A percentile compares a stretch with the other conserved stretches of the same genome.
phyloP scores from a whole-genome alignment of 1,140 invertebrate species.

The Triops cancriformis region DNA sequence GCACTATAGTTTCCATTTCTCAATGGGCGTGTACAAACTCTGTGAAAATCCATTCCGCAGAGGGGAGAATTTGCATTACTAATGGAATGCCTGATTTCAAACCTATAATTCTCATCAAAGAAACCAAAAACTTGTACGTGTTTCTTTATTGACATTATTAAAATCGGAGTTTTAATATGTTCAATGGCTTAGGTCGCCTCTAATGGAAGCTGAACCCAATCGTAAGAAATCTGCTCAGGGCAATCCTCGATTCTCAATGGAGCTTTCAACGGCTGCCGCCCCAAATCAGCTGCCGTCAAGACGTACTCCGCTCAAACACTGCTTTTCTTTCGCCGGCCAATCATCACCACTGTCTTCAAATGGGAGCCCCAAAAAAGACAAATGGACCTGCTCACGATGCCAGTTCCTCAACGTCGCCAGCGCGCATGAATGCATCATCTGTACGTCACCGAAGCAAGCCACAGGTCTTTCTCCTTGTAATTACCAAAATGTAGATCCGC shows the following conservation, averaged over 20 bases:
- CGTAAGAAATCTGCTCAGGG: neutral
- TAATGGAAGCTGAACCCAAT: neutral
- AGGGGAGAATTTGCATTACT: conserved; percentile 64
- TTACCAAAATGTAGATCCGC: neutral
- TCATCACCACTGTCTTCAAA: neutral
- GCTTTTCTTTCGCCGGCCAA: neutral
- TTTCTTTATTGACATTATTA: neutral
- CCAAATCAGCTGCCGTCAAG: conserved; percentile 2
- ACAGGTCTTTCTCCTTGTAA: neutral
- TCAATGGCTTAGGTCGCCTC: neutral
- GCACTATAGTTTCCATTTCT: conserved; percentile 77
- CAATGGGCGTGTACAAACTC: conserved; percentile 81
- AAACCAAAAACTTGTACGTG: conserved; percentile 7
- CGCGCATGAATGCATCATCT: conserved; percentile 29
- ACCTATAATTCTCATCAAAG: neutral
- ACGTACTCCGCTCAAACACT: conserved; percentile 15
- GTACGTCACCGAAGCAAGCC: conserved; percentile 17
- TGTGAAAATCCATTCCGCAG: conserved; percentile 74
- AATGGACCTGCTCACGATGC: conserved; percentile 37
- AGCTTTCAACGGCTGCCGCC: neutral
- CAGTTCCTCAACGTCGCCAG: conserved; percentile 34
- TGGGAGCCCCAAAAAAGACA: conserved; percentile 19
- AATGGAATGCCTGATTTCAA: conserved; percentile 47
- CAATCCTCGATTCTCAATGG: conserved; percentile 3
- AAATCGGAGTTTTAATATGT: neutral